Percentiles rank a stretch among this genome's conserved stretches.
These are phyloP conservation scores for Hypanus sabinus DNA, from an alignment of 2,113 vertebrate genomes.

Conservation along the genomic window DNA sequence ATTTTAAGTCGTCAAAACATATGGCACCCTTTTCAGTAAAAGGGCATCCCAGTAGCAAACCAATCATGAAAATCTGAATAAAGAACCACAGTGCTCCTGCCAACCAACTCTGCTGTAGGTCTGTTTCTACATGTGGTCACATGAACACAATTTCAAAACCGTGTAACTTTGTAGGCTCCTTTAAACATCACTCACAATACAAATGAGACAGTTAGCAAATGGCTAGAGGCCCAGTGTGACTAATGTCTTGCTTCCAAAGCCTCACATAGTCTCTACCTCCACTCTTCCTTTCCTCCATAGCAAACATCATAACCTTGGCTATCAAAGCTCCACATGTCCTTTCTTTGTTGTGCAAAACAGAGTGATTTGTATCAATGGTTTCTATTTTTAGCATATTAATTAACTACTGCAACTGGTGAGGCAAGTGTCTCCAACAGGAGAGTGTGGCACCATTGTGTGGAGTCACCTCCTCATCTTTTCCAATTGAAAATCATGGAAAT, in stretches of 20 bases:
- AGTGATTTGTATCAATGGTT: slow-evolving; percentile 61
- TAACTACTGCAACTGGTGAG: slow-evolving; percentile 62
- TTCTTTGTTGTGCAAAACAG: slow-evolving; percentile 65
- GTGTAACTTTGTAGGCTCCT: slow-evolving; percentile 81
- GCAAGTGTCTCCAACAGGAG: slow-evolving; percentile 54
- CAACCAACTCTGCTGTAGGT: slow-evolving; percentile 84
- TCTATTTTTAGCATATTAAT: slow-evolving; percentile 74
- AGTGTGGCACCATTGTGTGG: slow-evolving; percentile 67
- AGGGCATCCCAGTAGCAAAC: slow-evolving; percentile 60
- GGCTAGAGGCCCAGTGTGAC: slow-evolving; percentile 64
- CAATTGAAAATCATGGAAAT: slow-evolving; percentile 72
- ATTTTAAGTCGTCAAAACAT: neutral
- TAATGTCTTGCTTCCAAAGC: slow-evolving; percentile 57
- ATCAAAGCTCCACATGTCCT: slow-evolving; percentile 63
- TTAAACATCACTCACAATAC: slow-evolving; percentile 78
- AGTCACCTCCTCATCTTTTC: slow-evolving; percentile 74
- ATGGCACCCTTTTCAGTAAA: slow-evolving; percentile 56
- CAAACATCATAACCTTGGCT: slow-evolving; percentile 60
- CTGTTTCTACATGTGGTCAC: slow-evolving; percentile 80
- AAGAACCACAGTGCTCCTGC: slow-evolving; percentile 74
- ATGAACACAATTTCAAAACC: slow-evolving; percentile 72
- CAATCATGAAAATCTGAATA: slow-evolving; percentile 69
- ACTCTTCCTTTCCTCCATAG: slow-evolving; percentile 57
- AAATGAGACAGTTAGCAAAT: slow-evolving; percentile 77
- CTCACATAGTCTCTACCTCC: slow-evolving; percentile 48